Evolutionary conservation across 2,113 vertebrate genomes (phyloP).

Genomic region (Apus apus): DNA sequence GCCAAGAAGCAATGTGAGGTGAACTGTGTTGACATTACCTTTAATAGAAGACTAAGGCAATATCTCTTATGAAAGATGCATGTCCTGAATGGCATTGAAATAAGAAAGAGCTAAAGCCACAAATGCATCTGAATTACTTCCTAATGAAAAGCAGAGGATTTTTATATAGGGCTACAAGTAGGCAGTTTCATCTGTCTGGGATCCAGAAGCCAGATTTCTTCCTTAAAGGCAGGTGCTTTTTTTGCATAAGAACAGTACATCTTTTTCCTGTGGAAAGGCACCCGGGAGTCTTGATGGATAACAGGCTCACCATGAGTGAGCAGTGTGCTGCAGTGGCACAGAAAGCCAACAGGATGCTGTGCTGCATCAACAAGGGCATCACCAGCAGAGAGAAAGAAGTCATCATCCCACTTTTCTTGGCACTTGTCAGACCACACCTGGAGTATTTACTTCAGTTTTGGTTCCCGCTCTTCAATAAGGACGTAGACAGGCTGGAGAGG

Average conservation of each 20-base stretch:
- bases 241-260: not conserved
- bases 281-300: too few species aligned
- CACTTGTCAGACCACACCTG: too few species aligned
- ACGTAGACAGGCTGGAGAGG: too few species aligned
- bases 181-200: not conserved
- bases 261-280: too few species aligned
- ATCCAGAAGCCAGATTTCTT: not conserved
- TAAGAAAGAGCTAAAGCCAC: not conserved
- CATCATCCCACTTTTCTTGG: too few species aligned
- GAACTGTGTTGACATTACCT: not conserved
- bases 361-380: too few species aligned
- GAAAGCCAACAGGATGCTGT: too few species aligned
- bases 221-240: not conserved
- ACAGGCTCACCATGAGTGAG: too few species aligned
- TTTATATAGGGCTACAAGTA: not conserved
- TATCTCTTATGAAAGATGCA: not conserved
- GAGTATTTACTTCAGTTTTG: too few species aligned
- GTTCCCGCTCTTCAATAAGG: too few species aligned
- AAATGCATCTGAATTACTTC: not conserved
- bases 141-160: not conserved
- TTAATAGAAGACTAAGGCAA: not conserved
- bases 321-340: too few species aligned
- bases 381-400: too few species aligned
- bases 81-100: not conserved
- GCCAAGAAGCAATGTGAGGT: not conserved